Evolutionary conservation across 2,888 invertebrate species (phyloP), one percentile per base, ranked within the genome.

Genomic region (Malthinus seriepunctatus): DNA sequence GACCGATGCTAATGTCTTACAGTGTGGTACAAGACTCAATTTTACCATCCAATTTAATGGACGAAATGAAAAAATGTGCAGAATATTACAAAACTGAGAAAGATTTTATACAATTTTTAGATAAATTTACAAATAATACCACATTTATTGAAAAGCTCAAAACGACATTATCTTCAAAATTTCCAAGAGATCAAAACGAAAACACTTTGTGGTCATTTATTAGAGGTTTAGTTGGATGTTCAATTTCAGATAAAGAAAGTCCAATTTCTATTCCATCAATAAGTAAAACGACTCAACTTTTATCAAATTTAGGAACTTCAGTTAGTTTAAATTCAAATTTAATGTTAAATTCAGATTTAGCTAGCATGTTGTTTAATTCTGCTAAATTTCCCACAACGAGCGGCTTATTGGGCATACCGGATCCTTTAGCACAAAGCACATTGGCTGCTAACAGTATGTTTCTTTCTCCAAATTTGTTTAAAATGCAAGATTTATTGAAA

Each of bases 1-100:
- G 94, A 42, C 97, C 97, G 0, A 90, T 97, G 87, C 82, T 91
- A 44, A 88, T 97, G 80, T 91, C 91, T 65, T 95, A 94, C 74
- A 90, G 89, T 62, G 86, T 94, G 63, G 81, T 89, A 2, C 89
- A 93, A 69, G 95, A 96, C 71, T 87, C 88, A 51, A 88, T 90
- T 69, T 81, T 95, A 51, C 87, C 92, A 0, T 85, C 89, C 65
- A 90, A 91, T 71, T 86, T 93, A 9, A 88, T 93, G 77, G 88
- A 88, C 64, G 93, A 95, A 80, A 92, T 96, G 83, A 88, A 89
- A 77, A 87, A 88, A 72, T 88, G 92, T 71, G 88, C 91, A 9
- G 91, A 93, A 67, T 95, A 93, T 78, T 95, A 95, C 74, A 84
- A 86, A 60, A 86, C 86, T 63, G 85, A 87, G 58, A 82, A 82